phyloP scores from a whole-genome alignment of 1,140 invertebrate genomes.

The Anastrepha ludens region DNA sequence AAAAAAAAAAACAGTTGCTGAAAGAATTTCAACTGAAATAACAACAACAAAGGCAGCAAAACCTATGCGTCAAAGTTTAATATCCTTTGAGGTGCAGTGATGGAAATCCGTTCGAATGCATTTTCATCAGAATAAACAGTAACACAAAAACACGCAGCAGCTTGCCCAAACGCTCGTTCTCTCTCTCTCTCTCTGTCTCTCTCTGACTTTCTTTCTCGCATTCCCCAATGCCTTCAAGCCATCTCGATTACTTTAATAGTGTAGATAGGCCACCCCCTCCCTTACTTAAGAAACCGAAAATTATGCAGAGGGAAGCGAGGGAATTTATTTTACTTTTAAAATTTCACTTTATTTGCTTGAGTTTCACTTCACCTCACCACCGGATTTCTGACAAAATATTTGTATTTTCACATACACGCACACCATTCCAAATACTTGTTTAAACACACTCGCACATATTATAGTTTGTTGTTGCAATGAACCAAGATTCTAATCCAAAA shows the following conservation, averaged over 20 bases:
- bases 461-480: background rate
- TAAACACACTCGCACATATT: background rate
- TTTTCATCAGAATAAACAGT: background rate
- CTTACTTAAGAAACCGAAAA: background rate
- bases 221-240: background rate
- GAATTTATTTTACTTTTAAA: background rate
- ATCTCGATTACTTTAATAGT: no score
- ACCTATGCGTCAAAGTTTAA: background rate
- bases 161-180: background rate
- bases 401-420: background rate
- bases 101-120: background rate
- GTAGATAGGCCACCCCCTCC: no score
- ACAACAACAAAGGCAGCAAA: background rate
- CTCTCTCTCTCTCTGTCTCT: background rate
- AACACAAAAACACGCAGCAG: background rate
- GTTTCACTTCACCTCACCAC: background rate
- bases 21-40: background rate
- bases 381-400: background rate
- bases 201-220: background rate
- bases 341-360: conserved; percentile 24
- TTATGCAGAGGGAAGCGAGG: background rate
- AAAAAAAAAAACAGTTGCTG: background rate
- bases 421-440: no score
- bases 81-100: conserved; percentile 14
- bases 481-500: conserved; percentile 31